phyloP scores from a whole-genome alignment of 2,888 invertebrate genomes.

The Coenonympha arcania region DNA sequence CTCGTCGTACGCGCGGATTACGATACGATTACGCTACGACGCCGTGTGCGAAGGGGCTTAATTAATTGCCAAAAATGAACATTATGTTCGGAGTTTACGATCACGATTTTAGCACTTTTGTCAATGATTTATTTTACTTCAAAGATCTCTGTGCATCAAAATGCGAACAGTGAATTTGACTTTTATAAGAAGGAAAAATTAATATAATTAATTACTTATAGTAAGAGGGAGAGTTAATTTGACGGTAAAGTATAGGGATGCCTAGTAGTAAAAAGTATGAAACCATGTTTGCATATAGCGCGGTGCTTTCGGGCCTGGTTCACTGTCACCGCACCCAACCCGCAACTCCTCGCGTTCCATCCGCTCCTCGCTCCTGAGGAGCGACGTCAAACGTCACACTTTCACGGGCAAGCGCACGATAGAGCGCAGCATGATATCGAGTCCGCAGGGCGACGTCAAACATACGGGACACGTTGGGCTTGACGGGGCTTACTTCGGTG shows the following conservation, averaged over 20 bases:
- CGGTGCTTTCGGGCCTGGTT: conserved; percentile 33
- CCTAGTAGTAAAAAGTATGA: conserved; percentile 17
- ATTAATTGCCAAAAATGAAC: no score
- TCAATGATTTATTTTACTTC: no score
- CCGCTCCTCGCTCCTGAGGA: conserved; percentile 59
- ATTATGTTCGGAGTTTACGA: no score
- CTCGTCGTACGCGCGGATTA: no score
- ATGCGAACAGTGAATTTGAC: no score
- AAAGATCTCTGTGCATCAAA: no score
- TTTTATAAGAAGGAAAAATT: no score
- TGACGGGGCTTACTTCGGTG: conserved; percentile 98
- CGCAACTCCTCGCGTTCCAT: conserved; percentile 51
- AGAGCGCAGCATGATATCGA: conserved; percentile 94
- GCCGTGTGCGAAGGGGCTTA: no score
- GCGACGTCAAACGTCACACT: conserved; percentile 68
- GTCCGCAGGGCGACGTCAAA: conserved; percentile 96
- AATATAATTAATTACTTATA: no score
- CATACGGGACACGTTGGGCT: conserved; percentile 97
- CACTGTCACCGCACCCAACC: conserved; percentile 51
- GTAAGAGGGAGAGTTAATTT: no score
- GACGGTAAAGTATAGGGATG: background rate
- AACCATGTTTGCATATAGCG: conserved; percentile 21
- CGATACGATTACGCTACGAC: no score
- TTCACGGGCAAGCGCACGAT: conserved; percentile 78
- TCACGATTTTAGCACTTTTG: no score